Evolutionary conservation across 2,888 invertebrate species (phyloP), one percentile per base, ranked within the genome.

Genomic region (Drosophila colorata): DNA sequence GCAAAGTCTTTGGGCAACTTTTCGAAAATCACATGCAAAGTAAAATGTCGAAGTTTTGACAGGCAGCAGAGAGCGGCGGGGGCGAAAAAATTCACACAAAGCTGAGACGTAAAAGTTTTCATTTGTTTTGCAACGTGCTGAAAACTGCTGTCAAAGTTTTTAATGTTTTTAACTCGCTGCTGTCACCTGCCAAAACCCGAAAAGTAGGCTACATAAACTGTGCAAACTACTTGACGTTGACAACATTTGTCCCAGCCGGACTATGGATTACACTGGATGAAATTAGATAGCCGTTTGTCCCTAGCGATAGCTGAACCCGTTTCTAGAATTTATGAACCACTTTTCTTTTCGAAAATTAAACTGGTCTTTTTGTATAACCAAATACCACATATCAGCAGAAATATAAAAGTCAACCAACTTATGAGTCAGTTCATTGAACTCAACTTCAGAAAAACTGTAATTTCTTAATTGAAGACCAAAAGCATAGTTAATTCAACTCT

Each of bases 81-180:
- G 3, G 35, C 13, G 13, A 48, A 35, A 33, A 53, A 51, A 47
- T 44, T 72, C 78, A 73, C 80, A 73, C 78, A 81, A 74, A 59
- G 51, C 55, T 65, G 65, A 66, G 57, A 61, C 18, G 78, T 35
- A 64, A 69, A 73, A 75, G 43, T 61, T 82, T 82, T 75, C 80
- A 75, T 82, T 87, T 82, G 88, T 85, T 87, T 82, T 86, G 76
- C 67, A 68, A 66, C 49, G 72, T 82, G 69, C 69, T 76, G 75
- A 82, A 71, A 87, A 85, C 83, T 82, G 88, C 88, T 87, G 82
- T 87, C 88, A 83, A 83, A 83, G 86, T 83, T 83, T 87, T 87
- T 82, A 87, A 87, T 87, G 86, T 85, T 85, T 87, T 85, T 73
- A 75, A 87, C 81, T 81, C 79, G 67, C 64, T 74, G 81, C 81